A percentile compares a stretch with the other conserved stretches of the same genome.
These are phyloP conservation scores for Graphium colonna DNA, from an alignment of 2,888 invertebrate genomes.

Conservation along the genomic window DNA sequence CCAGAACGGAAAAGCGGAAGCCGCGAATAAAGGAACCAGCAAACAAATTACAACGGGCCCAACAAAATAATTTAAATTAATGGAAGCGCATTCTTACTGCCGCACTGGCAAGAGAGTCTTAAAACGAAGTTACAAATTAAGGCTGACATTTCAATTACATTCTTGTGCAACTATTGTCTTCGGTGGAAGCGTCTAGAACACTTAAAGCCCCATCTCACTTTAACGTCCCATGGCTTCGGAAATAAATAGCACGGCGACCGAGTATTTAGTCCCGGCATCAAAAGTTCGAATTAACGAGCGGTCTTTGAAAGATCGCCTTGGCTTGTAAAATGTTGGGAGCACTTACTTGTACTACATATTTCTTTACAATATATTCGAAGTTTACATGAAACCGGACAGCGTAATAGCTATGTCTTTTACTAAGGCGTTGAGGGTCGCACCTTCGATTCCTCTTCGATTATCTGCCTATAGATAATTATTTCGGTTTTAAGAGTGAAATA, in stretches of 20 bases:
- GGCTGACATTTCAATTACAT: conserved; percentile 74
- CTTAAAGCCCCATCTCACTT: conserved; percentile 24
- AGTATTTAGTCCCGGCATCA: conserved; percentile 23
- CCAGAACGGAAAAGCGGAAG: conserved; percentile 18
- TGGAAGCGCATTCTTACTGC: conserved; percentile 47
- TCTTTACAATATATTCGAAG: too few species aligned
- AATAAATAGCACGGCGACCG: conserved; percentile 21
- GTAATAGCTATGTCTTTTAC: too few species aligned
- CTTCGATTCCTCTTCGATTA: too few species aligned
- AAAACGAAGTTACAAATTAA: conserved; percentile 67
- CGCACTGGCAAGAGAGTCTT: conserved; percentile 40
- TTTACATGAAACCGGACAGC: too few species aligned
- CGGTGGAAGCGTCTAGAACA: conserved; percentile 33
- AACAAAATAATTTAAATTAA: conserved; percentile 56
- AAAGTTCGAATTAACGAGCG: conserved; percentile 23
- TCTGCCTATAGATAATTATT: too few species aligned
- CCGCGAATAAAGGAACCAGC: conserved; percentile 44
- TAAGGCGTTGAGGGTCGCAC: too few species aligned
- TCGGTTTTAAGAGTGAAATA: too few species aligned
- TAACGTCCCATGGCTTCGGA: conserved; percentile 23
- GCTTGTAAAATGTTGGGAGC: background rate
- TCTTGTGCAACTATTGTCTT: conserved; percentile 68
- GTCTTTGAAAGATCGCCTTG: conserved; percentile 1
- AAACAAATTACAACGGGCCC: conserved; percentile 43
- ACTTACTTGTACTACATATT: background rate